Percentiles rank a stretch among this genome's conserved stretches.
These are phyloP conservation scores for Thaumetopoea pityocampa DNA, from an alignment of 1,140 invertebrate genomes.

Conservation along the genomic window DNA sequence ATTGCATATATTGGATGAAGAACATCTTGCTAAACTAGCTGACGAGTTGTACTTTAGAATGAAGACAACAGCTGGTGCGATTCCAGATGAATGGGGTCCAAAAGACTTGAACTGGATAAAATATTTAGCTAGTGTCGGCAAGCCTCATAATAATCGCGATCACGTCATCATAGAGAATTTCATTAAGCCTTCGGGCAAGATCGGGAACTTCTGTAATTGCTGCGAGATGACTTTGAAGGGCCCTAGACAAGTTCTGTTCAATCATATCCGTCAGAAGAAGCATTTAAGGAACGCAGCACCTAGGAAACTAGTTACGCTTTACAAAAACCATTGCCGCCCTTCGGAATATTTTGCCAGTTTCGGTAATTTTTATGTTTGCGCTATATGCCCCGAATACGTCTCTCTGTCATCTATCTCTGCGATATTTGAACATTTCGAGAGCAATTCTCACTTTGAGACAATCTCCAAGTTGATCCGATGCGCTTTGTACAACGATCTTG, in stretches of 20 bases:
- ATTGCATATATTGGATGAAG: conserved; percentile 60
- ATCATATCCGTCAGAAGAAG: conserved; percentile 69
- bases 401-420: conserved; percentile 56
- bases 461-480: conserved; percentile 46
- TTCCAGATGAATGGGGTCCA: conserved; percentile 64
- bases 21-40: conserved; percentile 52
- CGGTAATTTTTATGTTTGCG: conserved; percentile 60
- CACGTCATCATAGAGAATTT: conserved; percentile 67
- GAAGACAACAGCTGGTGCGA: conserved; percentile 37
- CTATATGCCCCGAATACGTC: conserved; percentile 47
- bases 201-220: conserved; percentile 57
- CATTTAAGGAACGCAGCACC: conserved; percentile 63
- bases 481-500: conserved; percentile 40
- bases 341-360: conserved; percentile 63
- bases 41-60: conserved; percentile 55
- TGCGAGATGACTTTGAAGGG: conserved; percentile 66
- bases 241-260: conserved; percentile 62
- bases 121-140: conserved; percentile 56
- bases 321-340: conserved; percentile 58
- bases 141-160: conserved; percentile 49
- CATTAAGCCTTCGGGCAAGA: conserved; percentile 58
- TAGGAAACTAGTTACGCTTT: conserved; percentile 46
- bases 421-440: conserved; percentile 61
- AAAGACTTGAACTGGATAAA: conserved; percentile 63
- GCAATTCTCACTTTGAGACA: conserved; percentile 47